Percentiles rank a stretch among this genome's conserved stretches.
These are phyloP conservation scores for Gonatopus flavifemur DNA, from an alignment of 1,140 invertebrate species.

Conservation along the genomic window DNA sequence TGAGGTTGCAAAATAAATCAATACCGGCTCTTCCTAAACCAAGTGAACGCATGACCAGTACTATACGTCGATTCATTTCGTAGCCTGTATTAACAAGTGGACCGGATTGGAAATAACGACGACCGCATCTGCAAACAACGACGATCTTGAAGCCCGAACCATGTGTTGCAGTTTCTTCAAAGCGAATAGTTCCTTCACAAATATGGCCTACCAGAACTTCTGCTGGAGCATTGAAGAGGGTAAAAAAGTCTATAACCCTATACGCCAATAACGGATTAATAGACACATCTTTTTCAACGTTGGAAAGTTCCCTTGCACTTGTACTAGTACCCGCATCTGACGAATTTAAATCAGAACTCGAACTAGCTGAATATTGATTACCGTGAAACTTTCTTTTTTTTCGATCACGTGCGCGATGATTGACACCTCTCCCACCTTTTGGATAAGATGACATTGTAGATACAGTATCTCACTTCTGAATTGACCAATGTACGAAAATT, in stretches of 20 bases:
- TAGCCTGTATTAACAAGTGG: conserved; percentile 20
- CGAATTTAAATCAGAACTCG: too few species aligned
- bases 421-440: too few species aligned
- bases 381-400: too few species aligned
- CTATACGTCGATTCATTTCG: conserved; percentile 20
- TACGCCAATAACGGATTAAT: conserved; percentile 15
- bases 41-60: background rate
- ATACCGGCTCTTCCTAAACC: conserved; percentile 17
- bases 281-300: conserved; percentile 11
- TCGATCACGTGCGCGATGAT: too few species aligned
- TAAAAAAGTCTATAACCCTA: conserved; percentile 26
- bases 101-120: conserved; percentile 11
- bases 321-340: too few species aligned
- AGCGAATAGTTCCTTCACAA: conserved; percentile 21
- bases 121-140: conserved; percentile 16
- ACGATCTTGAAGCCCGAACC: conserved; percentile 24
- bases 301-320: conserved; percentile 14
- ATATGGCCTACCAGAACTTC: conserved; percentile 18
- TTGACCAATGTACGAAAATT: too few species aligned
- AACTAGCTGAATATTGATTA: too few species aligned
- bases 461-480: too few species aligned
- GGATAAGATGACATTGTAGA: too few species aligned
- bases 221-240: conserved; percentile 17
- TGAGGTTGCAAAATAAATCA: conserved; percentile 21
- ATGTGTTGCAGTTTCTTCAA: too few species aligned